Base-by-base conservation (phyloP, 2,888 invertebrate genomes). In the Epistrophe grossulariae region DNA sequence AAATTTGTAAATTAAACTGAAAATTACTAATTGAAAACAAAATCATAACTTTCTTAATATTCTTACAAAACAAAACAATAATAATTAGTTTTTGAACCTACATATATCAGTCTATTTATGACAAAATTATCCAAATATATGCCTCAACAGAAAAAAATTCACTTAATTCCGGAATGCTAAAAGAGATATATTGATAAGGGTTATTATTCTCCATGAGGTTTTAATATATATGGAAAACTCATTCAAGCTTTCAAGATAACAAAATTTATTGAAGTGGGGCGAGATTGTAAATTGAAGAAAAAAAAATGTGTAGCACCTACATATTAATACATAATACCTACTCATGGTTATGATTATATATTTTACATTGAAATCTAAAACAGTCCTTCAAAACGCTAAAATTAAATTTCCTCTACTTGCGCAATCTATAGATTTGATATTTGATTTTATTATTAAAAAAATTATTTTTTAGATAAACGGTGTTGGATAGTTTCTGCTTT, bases 301-400 rank as follows among this genome's bases (percentile, higher is more conserved):
- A 8, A 40, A 19, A 60, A 60, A 19, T 60, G 17, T 57, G 6
- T 57, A 9, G 11, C 19, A 19, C 38, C 38, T 38, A 40, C 17
- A 6, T 31, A 31, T 31, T 0, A 31, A 31, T 38, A 38, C 19
- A 38, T 38, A 60, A 11, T 60, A 60, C 19, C 0, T 60, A 60
- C 57, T 57, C 35, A 59, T 17, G 59, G 35, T 35, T 17, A 57
- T 17, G 57, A 57, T 57, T 4, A 57, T 59, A n/a, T 57, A 11
- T 59, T 8, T 35, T 4, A 17, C 31, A 17, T 59, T 59, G 35
- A 35, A 35, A 17, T 35, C 10, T 59, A 2, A 17, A 48, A 35
- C 35, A 59, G 35, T 57, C 28, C 57, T 57, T 57, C n/a, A 35
- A 28, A 35, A 17, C 9, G 4, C 35, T 59, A 1, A 3, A 48